Evolutionary conservation across 1,140 invertebrate species (phyloP), one percentile per base, ranked within the genome.

Genomic region (Cyclina sinensis): DNA sequence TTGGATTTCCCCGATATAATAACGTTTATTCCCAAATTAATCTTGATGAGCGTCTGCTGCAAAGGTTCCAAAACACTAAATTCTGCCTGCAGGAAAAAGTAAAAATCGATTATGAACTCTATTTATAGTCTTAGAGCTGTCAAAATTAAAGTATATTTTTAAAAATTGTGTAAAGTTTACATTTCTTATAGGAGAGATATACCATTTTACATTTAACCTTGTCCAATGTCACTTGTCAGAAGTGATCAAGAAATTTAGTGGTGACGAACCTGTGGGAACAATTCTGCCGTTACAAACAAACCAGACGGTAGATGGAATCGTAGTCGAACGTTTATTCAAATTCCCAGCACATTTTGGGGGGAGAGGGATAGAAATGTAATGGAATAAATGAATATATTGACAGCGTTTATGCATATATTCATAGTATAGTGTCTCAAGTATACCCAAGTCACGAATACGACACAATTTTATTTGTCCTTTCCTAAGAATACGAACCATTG

Each of bases 371-470:
- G 76, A 80, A 51, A 65, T 48, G 74, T 80, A 87, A 80, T 80
- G 76, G 85, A 87, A 87, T 87, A 87, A 87, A 87, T 87, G 74
- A 87, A 87, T 87, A 87, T 80, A 87, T 87, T 78, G 85, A 79
- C 85, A 51, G 59, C 57, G 24, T 59, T 65, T 87, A 87, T 87
- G 85, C 85, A 87, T 87, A 79, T 87, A 87, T 87, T 87, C 85
- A 87, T 87, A 74, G 85, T 30, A 80, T 79, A 87, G 85, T 59
- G 85, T 70, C 74, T 79, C 68, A 87, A 87, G 74, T 87, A 87
- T 87, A 87, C 85, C 85, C 85, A 59, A 79, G 85, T 87, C 85
- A 87, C 85, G 85, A 54, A 54, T 80, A 79, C 74, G 85, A 87
- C 85, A 87, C 59, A 79, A 70, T 87, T 87, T 87, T 87, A 87